Conservation (phyloP, 2,113 vertebrate species). For the Odocoileus hemionus region DNA sequence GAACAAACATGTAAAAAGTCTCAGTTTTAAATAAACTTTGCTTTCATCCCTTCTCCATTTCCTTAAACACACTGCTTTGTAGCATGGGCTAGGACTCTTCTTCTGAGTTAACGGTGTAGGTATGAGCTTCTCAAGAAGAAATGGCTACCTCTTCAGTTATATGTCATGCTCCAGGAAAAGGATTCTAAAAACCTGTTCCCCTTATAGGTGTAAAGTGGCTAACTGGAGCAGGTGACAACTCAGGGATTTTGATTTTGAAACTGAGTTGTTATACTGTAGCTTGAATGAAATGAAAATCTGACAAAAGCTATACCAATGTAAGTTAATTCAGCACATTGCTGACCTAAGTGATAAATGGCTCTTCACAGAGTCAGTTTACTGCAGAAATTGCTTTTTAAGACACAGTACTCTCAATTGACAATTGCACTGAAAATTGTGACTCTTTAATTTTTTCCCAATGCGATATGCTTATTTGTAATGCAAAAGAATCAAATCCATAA, state of each 20-base stretch:
- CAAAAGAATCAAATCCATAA: neutral
- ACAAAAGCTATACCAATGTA: slow-evolving; percentile 11
- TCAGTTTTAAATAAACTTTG: neutral
- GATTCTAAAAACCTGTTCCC: neutral
- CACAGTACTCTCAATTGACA: neutral
- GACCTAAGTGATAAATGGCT: neutral
- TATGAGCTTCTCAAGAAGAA: neutral
- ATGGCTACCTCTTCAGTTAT: neutral
- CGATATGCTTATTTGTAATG: neutral
- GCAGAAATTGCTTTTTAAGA: neutral
- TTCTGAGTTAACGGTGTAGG: neutral
- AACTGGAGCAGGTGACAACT: neutral
- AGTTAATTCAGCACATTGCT: neutral
- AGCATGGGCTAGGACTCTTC: neutral
- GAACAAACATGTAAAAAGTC: neutral
- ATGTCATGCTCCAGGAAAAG: neutral
- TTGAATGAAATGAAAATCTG: slow-evolving; percentile 29
- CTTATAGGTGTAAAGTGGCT: neutral
- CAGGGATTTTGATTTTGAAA: neutral
- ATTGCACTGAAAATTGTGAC: neutral
- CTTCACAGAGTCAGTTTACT: neutral
- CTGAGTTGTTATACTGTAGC: neutral
- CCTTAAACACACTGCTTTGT: neutral
- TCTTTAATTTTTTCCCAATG: slow-evolving; percentile 1
- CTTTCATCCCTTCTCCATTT: neutral